These are phyloP conservation scores for Ornithoptera alexandrae DNA, from an alignment of 2,888 invertebrate genomes.

Conservation along the genomic window DNA sequence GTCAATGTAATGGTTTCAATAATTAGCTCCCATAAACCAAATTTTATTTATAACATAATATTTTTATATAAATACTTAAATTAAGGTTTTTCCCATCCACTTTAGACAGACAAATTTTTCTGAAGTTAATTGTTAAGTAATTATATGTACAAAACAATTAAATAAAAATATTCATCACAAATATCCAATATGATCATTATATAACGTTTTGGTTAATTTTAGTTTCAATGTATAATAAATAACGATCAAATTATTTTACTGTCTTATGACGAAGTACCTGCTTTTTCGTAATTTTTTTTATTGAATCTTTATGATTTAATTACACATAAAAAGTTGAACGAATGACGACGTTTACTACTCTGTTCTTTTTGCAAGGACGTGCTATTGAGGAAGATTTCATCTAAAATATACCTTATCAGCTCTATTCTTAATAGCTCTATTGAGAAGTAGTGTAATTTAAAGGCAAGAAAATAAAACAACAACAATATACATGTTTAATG, in stretches of 20 bases:
- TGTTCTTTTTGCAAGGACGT: not conserved
- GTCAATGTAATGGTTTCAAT: too few relatives aligned
- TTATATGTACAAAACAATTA: too few relatives aligned
- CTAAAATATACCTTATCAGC: not conserved
- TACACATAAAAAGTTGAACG: not conserved
- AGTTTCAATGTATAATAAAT: not conserved
- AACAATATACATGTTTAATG: conserved; percentile 23
- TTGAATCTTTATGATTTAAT: not conserved
- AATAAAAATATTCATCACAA: not conserved
- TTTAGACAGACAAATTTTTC: too few relatives aligned
- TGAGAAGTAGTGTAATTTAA: conserved; percentile 5
- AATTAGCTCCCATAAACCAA: too few relatives aligned
- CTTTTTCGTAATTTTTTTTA: not conserved
- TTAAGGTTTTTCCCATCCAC: too few relatives aligned
- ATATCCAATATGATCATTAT: not conserved
- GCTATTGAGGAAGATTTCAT: not conserved
- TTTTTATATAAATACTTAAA: too few relatives aligned
- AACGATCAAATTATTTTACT: not conserved
- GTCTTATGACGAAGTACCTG: not conserved
- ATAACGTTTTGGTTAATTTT: not conserved
- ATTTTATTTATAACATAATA: too few relatives aligned
- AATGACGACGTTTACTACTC: not conserved
- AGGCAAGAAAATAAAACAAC: conserved; percentile 16
- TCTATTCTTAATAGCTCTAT: conserved; percentile 1
- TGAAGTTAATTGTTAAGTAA: too few relatives aligned